Percentiles rank a stretch among this genome's conserved stretches.
phyloP scores from a whole-genome alignment of 2,888 invertebrate species.

The Cosmia trapezina region DNA sequence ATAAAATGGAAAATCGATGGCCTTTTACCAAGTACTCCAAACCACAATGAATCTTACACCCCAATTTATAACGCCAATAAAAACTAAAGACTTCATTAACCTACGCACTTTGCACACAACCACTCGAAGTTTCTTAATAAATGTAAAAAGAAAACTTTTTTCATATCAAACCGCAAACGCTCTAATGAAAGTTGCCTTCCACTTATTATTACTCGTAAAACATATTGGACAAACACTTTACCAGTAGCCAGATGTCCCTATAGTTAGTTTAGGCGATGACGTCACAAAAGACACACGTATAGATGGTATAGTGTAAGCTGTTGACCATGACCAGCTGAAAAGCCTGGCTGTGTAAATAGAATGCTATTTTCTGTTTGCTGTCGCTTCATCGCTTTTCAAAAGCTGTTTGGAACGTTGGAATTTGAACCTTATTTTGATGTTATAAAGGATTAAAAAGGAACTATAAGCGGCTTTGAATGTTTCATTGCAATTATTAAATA shows the following conservation, averaged over 20 bases:
- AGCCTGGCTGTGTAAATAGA: slow-evolving; percentile 35
- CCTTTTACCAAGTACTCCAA: neutral
- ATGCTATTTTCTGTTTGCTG: slow-evolving; percentile 39
- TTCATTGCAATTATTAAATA: slow-evolving; percentile 1
- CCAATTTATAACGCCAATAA: slow-evolving; percentile 38
- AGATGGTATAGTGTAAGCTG: neutral
- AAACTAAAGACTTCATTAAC: slow-evolving; percentile 48
- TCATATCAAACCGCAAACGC: slow-evolving; percentile 70
- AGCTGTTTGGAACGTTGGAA: neutral
- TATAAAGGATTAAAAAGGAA: neutral
- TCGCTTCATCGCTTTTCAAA: slow-evolving; percentile 17
- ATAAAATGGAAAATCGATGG: slow-evolving; percentile 30
- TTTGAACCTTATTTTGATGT: slow-evolving; percentile 4
- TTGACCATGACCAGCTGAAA: slow-evolving; percentile 45
- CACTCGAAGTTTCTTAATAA: slow-evolving; percentile 62
- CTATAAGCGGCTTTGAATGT: neutral
- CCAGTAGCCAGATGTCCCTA: slow-evolving; percentile 53
- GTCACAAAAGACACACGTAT: slow-evolving; percentile 22
- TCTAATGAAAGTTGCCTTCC: slow-evolving; percentile 68
- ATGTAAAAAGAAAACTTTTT: slow-evolving; percentile 73
- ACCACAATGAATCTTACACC: slow-evolving; percentile 9
- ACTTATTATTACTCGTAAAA: slow-evolving; percentile 70
- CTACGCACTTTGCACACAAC: slow-evolving; percentile 16
- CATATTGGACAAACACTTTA: slow-evolving; percentile 62
- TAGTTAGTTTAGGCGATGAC: slow-evolving; percentile 37